Evolutionary conservation across 2,888 invertebrate species (phyloP), one percentile per base, ranked within the genome.

Genomic region (Nemotelus nigrinus): DNA sequence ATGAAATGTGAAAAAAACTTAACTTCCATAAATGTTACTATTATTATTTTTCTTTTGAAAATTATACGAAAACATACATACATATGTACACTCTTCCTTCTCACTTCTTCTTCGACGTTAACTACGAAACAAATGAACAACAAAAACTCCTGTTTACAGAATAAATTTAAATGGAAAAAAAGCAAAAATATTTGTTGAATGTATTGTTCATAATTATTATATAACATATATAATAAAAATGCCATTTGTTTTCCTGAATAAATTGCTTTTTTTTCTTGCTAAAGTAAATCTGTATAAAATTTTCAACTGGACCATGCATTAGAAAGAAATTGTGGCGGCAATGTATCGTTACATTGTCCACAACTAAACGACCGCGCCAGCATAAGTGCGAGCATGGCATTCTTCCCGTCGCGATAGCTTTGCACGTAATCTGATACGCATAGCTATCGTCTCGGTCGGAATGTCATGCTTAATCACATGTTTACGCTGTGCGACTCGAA

Each of bases 181-280:
- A 60, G 5, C 7, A 60, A 41, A 41, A 55, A 47, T 65, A 74
- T 74, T 74, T 74, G 74, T 74, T 63, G 63, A 74, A 74, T 74
- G 74, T 74, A 74, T 74, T 74, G 74, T 74, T 74, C 60, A 60
- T 74, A 48, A 74, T 70, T 70, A 70, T 70, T 53, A 55, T 67
- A 70, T 50, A 25, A 5, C 47, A 60, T 60, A 74, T 25, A 25
- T 25, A 25, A 25, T 25, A 25, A 25, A 74, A 74, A 55, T 41
- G 57, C 71, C 48, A 74, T 74, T 74, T 74, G 74, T 74, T 74
- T 74, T 74, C 74, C 74, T 74, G 74, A 74, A 74, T 60, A 63
- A 1, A 25, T 25, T 25, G 25, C 25, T 25, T 25, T 25, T 25
- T 25, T 25, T 25, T 25, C 25, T 25, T 25, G 25, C 25, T 25